phyloP scores from a whole-genome alignment of 2,888 invertebrate species.

The Drosophila anomalata region DNA sequence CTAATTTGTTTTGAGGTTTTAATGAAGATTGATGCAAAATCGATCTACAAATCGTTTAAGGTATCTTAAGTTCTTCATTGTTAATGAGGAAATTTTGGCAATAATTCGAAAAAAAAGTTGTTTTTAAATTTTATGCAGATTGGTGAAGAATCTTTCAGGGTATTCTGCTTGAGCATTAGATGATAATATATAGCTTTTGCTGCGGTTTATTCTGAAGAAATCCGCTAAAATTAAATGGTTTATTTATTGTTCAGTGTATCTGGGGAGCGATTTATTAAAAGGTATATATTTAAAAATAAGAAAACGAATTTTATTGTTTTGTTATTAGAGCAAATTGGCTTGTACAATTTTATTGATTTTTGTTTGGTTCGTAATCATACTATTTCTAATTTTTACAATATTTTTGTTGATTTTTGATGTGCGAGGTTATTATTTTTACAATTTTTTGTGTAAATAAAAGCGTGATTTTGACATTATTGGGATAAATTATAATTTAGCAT shows the following conservation, averaged over 20 bases:
- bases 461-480: conserved; percentile 13
- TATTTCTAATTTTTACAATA: conserved; percentile 65
- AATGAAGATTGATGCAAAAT: no score
- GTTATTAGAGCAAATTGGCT: conserved; percentile 82
- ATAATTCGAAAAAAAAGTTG: no score
- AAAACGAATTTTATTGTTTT: conserved; percentile 43
- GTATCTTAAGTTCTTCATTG: no score
- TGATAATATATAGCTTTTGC: no score
- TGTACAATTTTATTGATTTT: conserved; percentile 82
- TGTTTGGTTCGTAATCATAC: conserved; percentile 37
- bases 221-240: no score
- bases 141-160: no score
- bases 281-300: conserved; percentile 15
- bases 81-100: no score
- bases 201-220: no score
- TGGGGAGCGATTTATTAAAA: not conserved
- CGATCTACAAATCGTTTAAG: no score
- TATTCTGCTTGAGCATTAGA: no score
- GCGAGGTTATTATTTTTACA: conserved; percentile 29
- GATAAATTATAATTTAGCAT: conserved; percentile 20
- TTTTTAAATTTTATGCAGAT: no score
- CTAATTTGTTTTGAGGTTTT: no score
- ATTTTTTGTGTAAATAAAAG: conserved; percentile 15
- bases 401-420: conserved; percentile 21
- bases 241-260: not conserved